These are phyloP conservation scores for Chalcis sispes DNA, from an alignment of 2,888 invertebrate genomes.

Conservation along the genomic window DNA sequence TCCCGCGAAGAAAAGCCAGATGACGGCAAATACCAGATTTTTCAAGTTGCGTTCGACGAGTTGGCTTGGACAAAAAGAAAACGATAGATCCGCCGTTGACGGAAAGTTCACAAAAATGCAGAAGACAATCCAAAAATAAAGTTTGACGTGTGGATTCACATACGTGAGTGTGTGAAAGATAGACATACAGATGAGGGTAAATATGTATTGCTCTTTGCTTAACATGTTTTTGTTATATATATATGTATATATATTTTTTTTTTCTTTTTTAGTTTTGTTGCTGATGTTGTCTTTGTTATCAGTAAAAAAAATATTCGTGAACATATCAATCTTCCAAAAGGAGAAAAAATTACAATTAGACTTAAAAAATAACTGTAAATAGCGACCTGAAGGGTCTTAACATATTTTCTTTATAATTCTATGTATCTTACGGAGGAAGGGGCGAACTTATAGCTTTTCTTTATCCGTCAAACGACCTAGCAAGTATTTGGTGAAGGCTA, in stretches of 20 bases:
- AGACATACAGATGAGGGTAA: constrained; percentile 53
- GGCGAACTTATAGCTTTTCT: constrained; percentile 68
- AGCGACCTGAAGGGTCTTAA: constrained; percentile 50
- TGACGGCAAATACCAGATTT: constrained; percentile 71
- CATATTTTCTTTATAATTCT: constrained; percentile 48
- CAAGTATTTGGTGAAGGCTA: constrained; percentile 72
- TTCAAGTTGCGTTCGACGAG: constrained; percentile 64
- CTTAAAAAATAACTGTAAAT: constrained; percentile 47
- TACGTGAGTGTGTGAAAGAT: constrained; percentile 33
- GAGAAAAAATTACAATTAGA: constrained; percentile 50
- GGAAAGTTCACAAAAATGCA: constrained; percentile 46
- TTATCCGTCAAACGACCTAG: constrained; percentile 71
- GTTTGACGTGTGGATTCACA: constrained; percentile 34
- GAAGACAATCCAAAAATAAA: constrained; percentile 26
- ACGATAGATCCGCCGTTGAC: constrained; percentile 66
- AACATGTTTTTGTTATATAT: constrained; percentile 37
- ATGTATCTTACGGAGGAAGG: constrained; percentile 47
- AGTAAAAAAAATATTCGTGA: constrained; percentile 48
- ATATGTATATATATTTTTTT: constrained; percentile 14
- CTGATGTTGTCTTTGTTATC: constrained; percentile 46
- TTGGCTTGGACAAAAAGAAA: constrained; percentile 66
- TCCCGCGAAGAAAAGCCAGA: constrained; percentile 72
- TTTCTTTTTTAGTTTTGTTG: constrained; percentile 29
- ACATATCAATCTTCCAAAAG: constrained; percentile 45
- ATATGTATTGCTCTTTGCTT: constrained; percentile 54